These are phyloP conservation scores for Nesidiocoris tenuis DNA, from an alignment of 2,888 invertebrate species.

Conservation along the genomic window DNA sequence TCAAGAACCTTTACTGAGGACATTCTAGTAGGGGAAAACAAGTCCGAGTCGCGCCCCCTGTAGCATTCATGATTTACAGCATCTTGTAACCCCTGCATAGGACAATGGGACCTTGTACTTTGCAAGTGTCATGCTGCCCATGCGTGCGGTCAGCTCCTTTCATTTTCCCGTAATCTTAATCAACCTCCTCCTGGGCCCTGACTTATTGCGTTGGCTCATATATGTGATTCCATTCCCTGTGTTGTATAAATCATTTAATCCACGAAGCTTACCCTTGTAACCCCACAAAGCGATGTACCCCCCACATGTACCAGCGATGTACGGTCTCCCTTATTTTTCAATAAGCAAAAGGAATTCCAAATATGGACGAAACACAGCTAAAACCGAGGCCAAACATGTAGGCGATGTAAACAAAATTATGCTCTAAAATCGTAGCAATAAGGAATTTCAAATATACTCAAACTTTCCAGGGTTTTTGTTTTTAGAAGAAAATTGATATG, in stretches of 20 bases:
- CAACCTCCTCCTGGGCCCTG: conserved; percentile 19
- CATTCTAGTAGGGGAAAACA: background rate
- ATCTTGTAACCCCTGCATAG: conserved; percentile 13
- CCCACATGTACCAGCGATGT: too few species aligned
- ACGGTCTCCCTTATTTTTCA: too few species aligned
- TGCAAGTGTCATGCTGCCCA: conserved; percentile 6
- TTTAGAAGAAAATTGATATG: too few species aligned
- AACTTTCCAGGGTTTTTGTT: too few species aligned
- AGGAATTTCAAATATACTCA: too few species aligned
- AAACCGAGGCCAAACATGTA: too few species aligned
- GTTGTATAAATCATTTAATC: conserved; percentile 28
- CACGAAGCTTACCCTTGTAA: background rate
- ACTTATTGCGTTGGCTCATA: conserved; percentile 31
- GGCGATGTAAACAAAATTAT: too few species aligned
- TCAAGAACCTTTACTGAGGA: too few species aligned
- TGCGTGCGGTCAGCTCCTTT: background rate
- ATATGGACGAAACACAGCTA: too few species aligned
- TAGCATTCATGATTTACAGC: conserved; percentile 33
- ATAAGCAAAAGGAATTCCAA: too few species aligned
- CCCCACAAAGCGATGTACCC: too few species aligned
- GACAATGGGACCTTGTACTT: conserved; percentile 19
- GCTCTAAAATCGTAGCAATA: too few species aligned
- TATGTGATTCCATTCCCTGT: conserved; percentile 30
- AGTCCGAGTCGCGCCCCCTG: background rate
- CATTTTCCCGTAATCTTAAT: conserved; percentile 36